These are phyloP conservation scores for Anolis apletophallus DNA, from an alignment of 2,797 vertebrate species.

Conservation along the genomic window DNA sequence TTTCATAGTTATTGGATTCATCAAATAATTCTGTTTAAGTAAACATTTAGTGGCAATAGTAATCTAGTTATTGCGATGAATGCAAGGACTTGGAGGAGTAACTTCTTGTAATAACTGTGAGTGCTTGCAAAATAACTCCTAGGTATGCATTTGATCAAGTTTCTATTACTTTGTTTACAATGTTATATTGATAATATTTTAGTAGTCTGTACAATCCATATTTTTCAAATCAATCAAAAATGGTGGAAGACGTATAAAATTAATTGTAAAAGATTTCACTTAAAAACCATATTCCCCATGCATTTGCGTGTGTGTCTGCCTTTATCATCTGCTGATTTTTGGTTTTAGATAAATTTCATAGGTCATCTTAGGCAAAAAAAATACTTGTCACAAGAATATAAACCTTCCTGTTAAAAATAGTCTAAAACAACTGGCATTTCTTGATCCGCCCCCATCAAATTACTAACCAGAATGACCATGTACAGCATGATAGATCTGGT, in stretches of 20 bases:
- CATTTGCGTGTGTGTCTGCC: no score
- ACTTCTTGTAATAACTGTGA: no score
- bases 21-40: constrained; percentile 44
- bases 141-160: not conserved
- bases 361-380: no score
- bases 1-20: constrained; percentile 51
- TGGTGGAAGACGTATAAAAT: not conserved
- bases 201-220: not conserved
- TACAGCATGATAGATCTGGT: no score
- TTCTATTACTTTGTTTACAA: constrained; percentile 26
- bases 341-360: no score
- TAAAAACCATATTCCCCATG: not conserved
- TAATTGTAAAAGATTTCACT: not conserved
- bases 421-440: no score
- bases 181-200: constrained; percentile 21
- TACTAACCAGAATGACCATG: no score
- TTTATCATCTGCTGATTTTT: no score
- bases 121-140: no score
- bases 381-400: not conserved
- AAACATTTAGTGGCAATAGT: constrained; percentile 40
- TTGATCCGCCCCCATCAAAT: no score
- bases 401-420: rapidly evolving
- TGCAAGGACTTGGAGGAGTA: constrained; percentile 35
- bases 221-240: not conserved
- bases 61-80: constrained; percentile 53